These are phyloP conservation scores for Epinotia nisella DNA, from an alignment of 2,888 invertebrate species.

Conservation along the genomic window DNA sequence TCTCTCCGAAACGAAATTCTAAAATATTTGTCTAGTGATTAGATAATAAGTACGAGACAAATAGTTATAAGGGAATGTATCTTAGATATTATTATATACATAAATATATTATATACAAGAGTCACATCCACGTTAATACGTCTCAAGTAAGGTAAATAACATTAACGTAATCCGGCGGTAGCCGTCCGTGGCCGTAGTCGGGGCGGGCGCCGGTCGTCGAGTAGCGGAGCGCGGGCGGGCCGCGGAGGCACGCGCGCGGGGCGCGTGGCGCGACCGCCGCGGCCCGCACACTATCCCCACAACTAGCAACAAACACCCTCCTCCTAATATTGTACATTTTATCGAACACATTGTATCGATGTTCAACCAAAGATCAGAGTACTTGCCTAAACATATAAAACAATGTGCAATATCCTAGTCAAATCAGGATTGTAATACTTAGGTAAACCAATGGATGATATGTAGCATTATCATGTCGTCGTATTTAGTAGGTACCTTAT, in stretches of 20 bases:
- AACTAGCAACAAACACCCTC: not conserved
- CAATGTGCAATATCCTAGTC: conserved; percentile 28
- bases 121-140: conserved; percentile 48
- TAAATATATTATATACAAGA: conserved; percentile 48
- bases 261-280: not conserved
- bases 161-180: conserved; percentile 31
- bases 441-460: conserved; percentile 37
- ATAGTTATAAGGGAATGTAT: conserved; percentile 55
- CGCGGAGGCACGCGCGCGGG: not conserved
- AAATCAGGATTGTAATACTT: conserved; percentile 30
- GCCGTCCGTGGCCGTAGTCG: conserved; percentile 23
- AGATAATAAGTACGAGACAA: conserved; percentile 65
- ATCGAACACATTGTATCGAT: conserved; percentile 1
- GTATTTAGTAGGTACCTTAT: conserved; percentile 42
- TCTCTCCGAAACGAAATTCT: conserved; percentile 81
- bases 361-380: conserved; percentile 12
- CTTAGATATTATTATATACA: conserved; percentile 47
- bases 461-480: conserved; percentile 42
- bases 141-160: conserved; percentile 38
- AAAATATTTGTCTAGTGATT: conserved; percentile 75
- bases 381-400: conserved; percentile 28
- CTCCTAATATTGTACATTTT: conserved; percentile 9
- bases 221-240: not conserved
- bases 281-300: conserved; percentile 3
- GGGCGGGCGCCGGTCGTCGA: not conserved